These are phyloP conservation scores for Siniperca obscura DNA, from an alignment of 2,797 vertebrate species.

Conservation along the genomic window DNA sequence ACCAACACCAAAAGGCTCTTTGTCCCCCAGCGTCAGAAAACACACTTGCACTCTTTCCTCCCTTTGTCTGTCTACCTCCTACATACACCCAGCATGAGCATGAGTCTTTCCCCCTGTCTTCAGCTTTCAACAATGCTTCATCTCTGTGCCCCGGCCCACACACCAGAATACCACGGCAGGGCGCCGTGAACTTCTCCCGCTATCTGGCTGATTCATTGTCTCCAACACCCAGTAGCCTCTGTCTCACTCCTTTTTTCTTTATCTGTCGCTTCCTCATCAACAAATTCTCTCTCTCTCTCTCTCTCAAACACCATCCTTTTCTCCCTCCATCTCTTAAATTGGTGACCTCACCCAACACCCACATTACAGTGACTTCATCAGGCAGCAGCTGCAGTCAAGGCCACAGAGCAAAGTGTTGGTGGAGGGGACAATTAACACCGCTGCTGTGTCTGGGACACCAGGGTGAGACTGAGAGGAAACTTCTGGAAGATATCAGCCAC, in stretches of 20 bases:
- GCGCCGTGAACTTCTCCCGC: conserved; percentile 57
- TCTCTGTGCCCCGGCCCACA: conserved; percentile 75
- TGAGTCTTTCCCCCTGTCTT: conserved; percentile 63
- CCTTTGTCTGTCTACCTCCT: conserved; percentile 73
- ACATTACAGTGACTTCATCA: conserved; percentile 71
- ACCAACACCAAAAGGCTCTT: conserved; percentile 67
- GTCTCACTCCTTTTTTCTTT: conserved; percentile 42
- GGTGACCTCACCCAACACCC: conserved; percentile 75
- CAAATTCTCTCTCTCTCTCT: conserved; percentile 16
- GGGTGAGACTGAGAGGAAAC: conserved; percentile 15
- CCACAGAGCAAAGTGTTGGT: conserved; percentile 58
- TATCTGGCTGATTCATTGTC: conserved; percentile 51
- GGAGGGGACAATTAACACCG: conserved; percentile 57
- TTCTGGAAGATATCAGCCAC: conserved; percentile 45
- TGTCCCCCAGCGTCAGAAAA: conserved; percentile 65
- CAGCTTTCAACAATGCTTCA: conserved; percentile 65
- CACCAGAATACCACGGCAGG: conserved; percentile 71
- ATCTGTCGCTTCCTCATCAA: conserved; percentile 54
- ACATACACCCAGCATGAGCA: conserved; percentile 63
- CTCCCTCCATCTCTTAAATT: conserved; percentile 36
- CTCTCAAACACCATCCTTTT: conserved; percentile 40
- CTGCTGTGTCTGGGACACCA: conserved; percentile 52
- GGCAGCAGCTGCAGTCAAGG: conserved; percentile 72
- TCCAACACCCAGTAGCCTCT: conserved; percentile 43
- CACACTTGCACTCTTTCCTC: conserved; percentile 65